Base-by-base conservation (phyloP, 2,113 vertebrate genomes). In the Toxotes chatareus region DNA sequence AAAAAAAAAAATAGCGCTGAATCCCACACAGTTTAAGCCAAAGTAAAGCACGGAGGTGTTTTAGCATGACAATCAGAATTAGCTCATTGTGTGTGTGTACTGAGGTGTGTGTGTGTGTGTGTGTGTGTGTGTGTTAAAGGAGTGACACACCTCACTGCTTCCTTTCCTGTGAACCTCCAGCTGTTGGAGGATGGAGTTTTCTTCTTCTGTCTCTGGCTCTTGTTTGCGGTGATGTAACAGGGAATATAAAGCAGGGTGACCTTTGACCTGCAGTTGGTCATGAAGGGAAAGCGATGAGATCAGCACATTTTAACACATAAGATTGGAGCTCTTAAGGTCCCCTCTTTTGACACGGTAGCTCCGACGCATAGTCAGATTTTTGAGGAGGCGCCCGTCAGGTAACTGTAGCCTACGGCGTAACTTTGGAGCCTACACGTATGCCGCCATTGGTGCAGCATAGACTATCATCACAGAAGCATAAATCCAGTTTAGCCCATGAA, bases 61-160 rank as follows among this genome's bases (percentile, higher is more conserved):
- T 90, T 85, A 79, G 67, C 85, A 84, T 89, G 79, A 89, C 83
- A 90, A 89, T 90, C 38, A 27, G 9, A 31, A 46, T 7, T 32
- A 11, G 59, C 38, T 64, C 23, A 19, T 78, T 82, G 76, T 88
- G 83, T 62, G 79, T 62, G 53, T n/a, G 46, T 31, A 70, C 17
- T 19, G 47, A 7, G 0, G 75, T 80, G 77, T 69, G 82, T 67
- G 76, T 61, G 69, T 53, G 72, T 32, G 49, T 27, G 49, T 17
- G 38, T 59, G 68, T 49, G 61, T 80, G 68, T 72, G 68, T 56
- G 59, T 72, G 75, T 47, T n/a, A 5, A 32, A 2, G 2, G 32
- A 19, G n/a, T 44, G 87, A 86, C 72, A 91, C 84, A 91, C 88
- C 82, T 87, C 90, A 87, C 72, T 87, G 87, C 80, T 73, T 86